A percentile compares a stretch with the other conserved stretches of the same genome.
These are phyloP conservation scores for Drosophila ogumai DNA, from an alignment of 1,140 invertebrate genomes.

Conservation along the genomic window DNA sequence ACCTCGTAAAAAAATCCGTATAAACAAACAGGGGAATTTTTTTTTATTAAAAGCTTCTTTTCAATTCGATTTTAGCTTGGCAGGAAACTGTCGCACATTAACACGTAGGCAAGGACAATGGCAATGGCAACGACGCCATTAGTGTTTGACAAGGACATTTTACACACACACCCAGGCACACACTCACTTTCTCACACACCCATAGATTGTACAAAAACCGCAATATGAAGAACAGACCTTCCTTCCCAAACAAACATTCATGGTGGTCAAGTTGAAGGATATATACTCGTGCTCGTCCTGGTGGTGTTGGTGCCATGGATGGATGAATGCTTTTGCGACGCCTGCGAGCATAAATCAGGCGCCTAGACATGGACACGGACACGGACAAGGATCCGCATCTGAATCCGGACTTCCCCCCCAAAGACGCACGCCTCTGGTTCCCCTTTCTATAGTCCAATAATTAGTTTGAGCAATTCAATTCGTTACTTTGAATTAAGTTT, in stretches of 20 bases:
- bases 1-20: constrained; percentile 39
- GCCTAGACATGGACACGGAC: constrained; percentile 2
- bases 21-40: constrained; percentile 25
- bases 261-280: constrained; percentile 61
- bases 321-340: constrained; percentile 49
- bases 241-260: constrained; percentile 9
- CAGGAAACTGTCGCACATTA: constrained; percentile 74
- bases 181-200: constrained; percentile 23
- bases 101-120: constrained; percentile 75
- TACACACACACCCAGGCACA: constrained; percentile 29
- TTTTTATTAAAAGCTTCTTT: constrained; percentile 37
- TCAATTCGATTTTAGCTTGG: constrained; percentile 65
- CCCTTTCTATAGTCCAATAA: constrained; percentile 41
- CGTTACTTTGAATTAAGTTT: constrained; percentile 45
- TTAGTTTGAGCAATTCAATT: constrained; percentile 60
- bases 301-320: constrained; percentile 27
- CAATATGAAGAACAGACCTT: constrained; percentile 47
- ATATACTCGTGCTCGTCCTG: constrained; percentile 14
- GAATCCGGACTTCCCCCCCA: not conserved
- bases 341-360: constrained; percentile 63
- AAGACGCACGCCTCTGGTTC: not conserved
- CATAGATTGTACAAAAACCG: constrained; percentile 24
- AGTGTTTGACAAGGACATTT: constrained; percentile 79
- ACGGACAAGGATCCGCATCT: not conserved
- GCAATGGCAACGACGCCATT: constrained; percentile 72